Conservation (phyloP, 2,113 vertebrate species). For the Rhea pennata region DNA sequence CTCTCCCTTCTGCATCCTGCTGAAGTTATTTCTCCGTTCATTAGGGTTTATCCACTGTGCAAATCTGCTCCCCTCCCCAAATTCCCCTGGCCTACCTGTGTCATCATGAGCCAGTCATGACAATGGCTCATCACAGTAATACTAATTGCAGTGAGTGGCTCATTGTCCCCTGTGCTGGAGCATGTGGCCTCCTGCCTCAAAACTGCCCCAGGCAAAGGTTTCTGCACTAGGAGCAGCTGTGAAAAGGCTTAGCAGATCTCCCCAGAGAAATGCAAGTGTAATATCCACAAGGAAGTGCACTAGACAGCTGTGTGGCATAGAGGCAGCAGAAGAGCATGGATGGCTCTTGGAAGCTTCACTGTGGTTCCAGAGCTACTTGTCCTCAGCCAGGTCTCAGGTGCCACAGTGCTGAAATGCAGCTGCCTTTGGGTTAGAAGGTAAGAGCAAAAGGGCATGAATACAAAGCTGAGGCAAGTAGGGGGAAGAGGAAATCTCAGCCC, state of each 20-base stretch:
- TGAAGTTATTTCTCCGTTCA: constrained; percentile 4
- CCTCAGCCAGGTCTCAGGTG: background rate
- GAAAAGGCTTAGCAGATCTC: background rate
- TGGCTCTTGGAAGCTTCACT: rapidly evolving
- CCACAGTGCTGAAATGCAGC: background rate
- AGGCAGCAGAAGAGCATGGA: background rate
- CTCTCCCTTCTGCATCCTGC: background rate
- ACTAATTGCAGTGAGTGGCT: background rate
- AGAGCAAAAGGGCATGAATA: background rate
- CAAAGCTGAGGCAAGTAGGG: background rate
- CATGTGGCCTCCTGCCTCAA: background rate
- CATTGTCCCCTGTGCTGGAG: background rate
- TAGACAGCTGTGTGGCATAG: background rate
- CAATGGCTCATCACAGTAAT: background rate
- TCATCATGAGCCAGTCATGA: background rate
- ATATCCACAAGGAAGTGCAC: background rate
- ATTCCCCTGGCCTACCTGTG: background rate
- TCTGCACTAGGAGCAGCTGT: background rate
- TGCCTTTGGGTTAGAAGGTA: background rate
- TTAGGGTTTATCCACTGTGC: constrained; percentile 13
- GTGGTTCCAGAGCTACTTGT: background rate
- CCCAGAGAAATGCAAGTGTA: background rate
- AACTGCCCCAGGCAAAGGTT: background rate
- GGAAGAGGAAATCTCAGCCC: background rate
- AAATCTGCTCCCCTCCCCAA: background rate